Evolutionary conservation across 2,888 invertebrate genomes (phyloP), one percentile per base, ranked within the genome.

Genomic region (Arrhopalites spinosus): DNA sequence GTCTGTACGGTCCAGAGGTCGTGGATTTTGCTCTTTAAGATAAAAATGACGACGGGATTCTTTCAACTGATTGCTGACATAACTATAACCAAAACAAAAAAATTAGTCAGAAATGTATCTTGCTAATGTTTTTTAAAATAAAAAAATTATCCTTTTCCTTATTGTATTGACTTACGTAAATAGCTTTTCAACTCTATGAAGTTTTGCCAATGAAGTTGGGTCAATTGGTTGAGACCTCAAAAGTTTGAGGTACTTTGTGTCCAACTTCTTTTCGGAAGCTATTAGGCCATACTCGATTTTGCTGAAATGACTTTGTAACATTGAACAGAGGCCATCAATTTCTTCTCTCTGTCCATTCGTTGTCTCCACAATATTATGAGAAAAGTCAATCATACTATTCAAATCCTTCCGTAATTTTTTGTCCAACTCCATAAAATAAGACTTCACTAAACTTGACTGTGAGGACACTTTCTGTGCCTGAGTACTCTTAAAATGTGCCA

Each of bases 321-420:
- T 74, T 0, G 59, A 29, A 23, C 27, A 56, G 15, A 74, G 47
- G 3, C 67, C 56, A 13, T 74, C 68, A 20, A 74, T 53, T 61
- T 74, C 74, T 59, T 74, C 74, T n/a, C 29, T 23, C 45, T 74
- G 74, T 29, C 68, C 74, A 30, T 68, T 56, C 11, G 74, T 74
- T 56, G 74, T 74, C 23, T 74, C 74, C 30, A 67, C 43, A 47
- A 74, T 74, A 68, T 74, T 67, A 17, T 23, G 29, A 29, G 74
- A 30, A 59, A 74, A 74, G 25, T 74, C 74, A n/a, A 20, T 68
- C 29, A 74, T 36, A n/a, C 36, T 45, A 25, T 47, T 29, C 47
- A 68, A 53, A 15, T 68, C 74, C 43, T 23, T 56, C 36, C 50
- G n/a, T 20, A 74, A 30, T n/a, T 68, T 23, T 0, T 36, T n/a